Base-by-base conservation (phyloP, 2,888 invertebrate genomes). In the Mythimna lalbum region DNA sequence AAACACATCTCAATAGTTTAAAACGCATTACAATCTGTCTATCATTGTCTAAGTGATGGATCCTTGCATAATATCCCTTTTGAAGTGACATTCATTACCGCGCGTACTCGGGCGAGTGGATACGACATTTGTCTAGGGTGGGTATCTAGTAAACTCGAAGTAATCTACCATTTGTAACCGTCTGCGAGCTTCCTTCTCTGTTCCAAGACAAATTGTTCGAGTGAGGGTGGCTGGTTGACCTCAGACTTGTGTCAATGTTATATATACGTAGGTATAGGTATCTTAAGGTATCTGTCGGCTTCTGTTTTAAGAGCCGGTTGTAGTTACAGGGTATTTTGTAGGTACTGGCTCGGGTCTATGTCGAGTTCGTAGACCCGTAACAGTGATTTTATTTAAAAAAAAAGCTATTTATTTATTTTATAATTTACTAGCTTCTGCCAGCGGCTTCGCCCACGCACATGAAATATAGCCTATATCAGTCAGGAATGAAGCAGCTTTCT, bases 151-250 rank as follows among this genome's bases (percentile, higher is more conserved):
- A 90, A 90, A 90, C 91, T 91, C 87, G 74, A 81, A 86, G 91
- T 93, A 93, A 93, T 93, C 92, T 92, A 84, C 93, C 87, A 93
- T 93, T 93, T 93, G 91, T 93, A 88, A 84, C 87, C 90, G 93
- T 93, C 93, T 83, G 70, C 78, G 77, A 73, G 89, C 87, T 90
- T 90, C 90, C 91, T 90, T 78, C 82, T 83, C 78, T 73, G 81
- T 78, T 82, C 69, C 75, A 86, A 89, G 92, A 93, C 90, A 92
- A 92, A 93, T 91, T 73, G 89, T 83, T 85, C 74, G 70, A 81
- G 83, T 78, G 83, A 76, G 86, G 86, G 85, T 84, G 84, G 77
- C 86, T 88, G 88, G 80, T 83, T 85, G 84, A 88, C 88, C 88
- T 86, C 82, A 85, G 82, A 82, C 80, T 75, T 70, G 79, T 76